Conservation (phyloP, 2,797 vertebrate species). For the Myiotriccus ornatus region DNA sequence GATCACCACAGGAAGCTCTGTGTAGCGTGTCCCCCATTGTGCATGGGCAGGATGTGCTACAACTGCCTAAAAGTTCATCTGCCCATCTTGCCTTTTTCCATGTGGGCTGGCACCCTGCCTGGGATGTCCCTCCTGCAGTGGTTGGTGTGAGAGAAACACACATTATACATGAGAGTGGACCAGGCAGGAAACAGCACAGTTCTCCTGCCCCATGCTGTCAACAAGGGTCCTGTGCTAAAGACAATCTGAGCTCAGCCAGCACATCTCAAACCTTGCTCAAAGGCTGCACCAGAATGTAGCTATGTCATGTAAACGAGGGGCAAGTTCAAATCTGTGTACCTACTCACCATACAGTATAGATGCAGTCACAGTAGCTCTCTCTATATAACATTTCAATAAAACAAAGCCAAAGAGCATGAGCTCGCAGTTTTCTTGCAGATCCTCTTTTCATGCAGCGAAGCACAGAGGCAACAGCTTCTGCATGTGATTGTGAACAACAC, state of each 20-base stretch:
- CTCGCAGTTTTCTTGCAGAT: background rate
- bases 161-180: fast-evolving
- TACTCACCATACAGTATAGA: background rate
- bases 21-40: background rate
- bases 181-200: fast-evolving
- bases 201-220: background rate
- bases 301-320: background rate
- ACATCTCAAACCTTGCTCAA: background rate
- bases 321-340: background rate
- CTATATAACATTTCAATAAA: background rate
- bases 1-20: background rate
- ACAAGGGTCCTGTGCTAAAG: background rate
- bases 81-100: background rate
- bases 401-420: background rate
- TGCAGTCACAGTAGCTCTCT: background rate
- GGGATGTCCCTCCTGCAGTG: background rate
- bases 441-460: background rate
- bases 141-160: background rate
- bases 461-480: background rate
- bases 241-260: background rate
- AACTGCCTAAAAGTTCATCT: background rate
- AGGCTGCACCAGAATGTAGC: too few species aligned
- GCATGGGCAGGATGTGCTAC: background rate
- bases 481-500: fast-evolving
- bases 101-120: background rate